phyloP scores from a whole-genome alignment of 2,888 invertebrate species.

The Bursaphelenchus okinawaensis region DNA sequence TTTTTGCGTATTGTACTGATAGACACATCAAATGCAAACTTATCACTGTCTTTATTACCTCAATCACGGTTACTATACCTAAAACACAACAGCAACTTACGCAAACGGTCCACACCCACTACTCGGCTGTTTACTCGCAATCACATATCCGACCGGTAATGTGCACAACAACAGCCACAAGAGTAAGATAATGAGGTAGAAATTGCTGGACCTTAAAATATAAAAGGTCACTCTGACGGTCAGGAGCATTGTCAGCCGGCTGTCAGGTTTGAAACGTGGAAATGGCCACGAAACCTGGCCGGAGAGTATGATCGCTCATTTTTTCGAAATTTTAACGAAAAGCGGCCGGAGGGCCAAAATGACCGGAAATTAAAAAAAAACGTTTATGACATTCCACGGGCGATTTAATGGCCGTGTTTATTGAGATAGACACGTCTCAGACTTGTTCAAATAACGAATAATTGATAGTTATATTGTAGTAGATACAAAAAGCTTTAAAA shows the following conservation, averaged over 20 bases:
- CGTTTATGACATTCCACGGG: neutral
- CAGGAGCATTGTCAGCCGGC: conserved; percentile 20
- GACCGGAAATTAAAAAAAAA: neutral
- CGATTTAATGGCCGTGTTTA: no score
- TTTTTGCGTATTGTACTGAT: no score
- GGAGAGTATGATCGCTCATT: no score
- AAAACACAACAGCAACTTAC: neutral
- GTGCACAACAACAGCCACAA: conserved; percentile 90
- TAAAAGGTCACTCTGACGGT: conserved; percentile 18
- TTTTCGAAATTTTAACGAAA: neutral
- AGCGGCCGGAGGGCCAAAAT: neutral
- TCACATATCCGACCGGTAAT: conserved; percentile 84
- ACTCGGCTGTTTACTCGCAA: conserved; percentile 84
- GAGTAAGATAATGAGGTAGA: conserved; percentile 68
- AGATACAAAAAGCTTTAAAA: no score
- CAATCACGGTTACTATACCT: no score
- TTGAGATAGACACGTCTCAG: no score
- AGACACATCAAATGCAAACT: no score
- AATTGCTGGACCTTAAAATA: conserved; percentile 69
- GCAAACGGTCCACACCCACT: conserved; percentile 88
- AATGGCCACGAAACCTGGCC: neutral
- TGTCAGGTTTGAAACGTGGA: no score
- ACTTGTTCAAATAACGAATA: neutral
- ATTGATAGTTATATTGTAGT: neutral
- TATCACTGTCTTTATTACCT: no score